These are phyloP conservation scores for Hozukius guyotensis DNA, from an alignment of 2,797 vertebrate species.

Conservation along the genomic window DNA sequence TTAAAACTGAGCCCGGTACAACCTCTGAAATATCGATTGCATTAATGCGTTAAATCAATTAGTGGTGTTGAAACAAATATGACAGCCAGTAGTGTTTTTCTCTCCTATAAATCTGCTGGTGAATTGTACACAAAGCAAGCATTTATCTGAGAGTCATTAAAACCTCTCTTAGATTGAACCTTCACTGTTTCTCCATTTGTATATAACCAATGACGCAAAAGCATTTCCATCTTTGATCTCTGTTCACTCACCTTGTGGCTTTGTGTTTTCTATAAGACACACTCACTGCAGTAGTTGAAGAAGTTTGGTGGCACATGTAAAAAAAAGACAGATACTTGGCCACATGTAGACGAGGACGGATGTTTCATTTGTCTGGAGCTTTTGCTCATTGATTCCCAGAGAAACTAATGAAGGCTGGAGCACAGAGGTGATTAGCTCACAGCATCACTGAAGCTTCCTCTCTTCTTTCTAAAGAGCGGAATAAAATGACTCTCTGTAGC, in stretches of 20 bases:
- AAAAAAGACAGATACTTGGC: background rate
- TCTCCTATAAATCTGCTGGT: background rate
- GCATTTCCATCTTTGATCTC: background rate
- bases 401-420: constrained; percentile 38
- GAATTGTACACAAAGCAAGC: background rate
- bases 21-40: too few relatives aligned
- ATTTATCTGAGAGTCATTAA: background rate
- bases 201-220: background rate
- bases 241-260: background rate
- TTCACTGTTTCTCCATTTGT: background rate
- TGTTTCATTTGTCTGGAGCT: constrained; percentile 24
- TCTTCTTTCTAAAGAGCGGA: constrained; percentile 12
- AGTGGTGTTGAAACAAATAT: too few relatives aligned
- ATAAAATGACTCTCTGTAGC: background rate
- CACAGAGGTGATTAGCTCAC: constrained; percentile 30
- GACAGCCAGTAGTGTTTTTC: background rate
- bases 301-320: background rate
- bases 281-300: background rate
- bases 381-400: constrained; percentile 37
- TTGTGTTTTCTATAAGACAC: background rate
- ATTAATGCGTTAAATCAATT: too few relatives aligned
- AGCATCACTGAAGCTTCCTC: background rate
- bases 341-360: background rate
- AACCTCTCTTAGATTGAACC: background rate
- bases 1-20: too few relatives aligned